Evolutionary conservation across 2,797 vertebrate genomes (phyloP).

Genomic region (Tauraco hartlaubi): DNA sequence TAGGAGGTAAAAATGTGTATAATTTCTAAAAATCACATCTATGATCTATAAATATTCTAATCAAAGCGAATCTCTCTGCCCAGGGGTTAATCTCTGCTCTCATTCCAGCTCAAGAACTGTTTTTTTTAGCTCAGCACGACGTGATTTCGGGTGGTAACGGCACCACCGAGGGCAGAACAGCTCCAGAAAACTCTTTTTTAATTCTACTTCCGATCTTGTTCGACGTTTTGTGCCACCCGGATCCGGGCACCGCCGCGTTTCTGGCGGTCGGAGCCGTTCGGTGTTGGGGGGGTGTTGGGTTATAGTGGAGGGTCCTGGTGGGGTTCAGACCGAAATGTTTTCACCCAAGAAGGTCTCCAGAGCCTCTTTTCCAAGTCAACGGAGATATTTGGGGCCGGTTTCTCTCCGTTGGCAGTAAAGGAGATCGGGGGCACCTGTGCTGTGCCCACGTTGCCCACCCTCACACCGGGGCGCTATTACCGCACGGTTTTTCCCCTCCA

Average conservation of each 20-base stretch:
- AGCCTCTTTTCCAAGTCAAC: too few species aligned
- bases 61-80: neutral
- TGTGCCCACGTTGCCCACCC: neutral
- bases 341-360: neutral
- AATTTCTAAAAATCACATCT: too few species aligned
- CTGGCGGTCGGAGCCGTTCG: fast-evolving
- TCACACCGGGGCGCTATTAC: fast-evolving
- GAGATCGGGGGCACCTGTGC: neutral
- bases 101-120: neutral
- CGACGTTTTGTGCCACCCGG: neutral
- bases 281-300: neutral
- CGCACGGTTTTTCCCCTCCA: fast-evolving
- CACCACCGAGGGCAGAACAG: neutral
- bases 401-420: neutral
- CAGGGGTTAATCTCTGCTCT: neutral
- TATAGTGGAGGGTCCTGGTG: neutral
- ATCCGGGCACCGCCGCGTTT: neutral
- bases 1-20: too few species aligned
- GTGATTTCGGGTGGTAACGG: fast-evolving
- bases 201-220: neutral
- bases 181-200: neutral
- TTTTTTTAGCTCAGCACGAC: fast-evolving
- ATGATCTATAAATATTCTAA: too few species aligned
- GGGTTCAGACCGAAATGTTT: neutral
- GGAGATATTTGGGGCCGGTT: neutral